phyloP scores from a whole-genome alignment of 2,797 vertebrate genomes.

The Glyptemys insculpta region DNA sequence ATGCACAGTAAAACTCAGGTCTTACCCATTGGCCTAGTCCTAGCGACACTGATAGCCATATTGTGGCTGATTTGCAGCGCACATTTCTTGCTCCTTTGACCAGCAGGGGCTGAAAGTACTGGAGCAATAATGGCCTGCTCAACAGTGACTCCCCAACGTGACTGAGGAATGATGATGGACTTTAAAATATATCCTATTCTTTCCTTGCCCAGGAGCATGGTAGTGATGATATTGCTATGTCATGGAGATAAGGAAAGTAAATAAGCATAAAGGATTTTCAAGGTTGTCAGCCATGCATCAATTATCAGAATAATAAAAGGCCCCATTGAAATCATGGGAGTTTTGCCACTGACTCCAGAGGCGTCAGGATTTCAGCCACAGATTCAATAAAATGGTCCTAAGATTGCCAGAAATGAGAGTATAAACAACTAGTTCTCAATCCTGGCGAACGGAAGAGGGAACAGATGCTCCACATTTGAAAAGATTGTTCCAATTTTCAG shows the following conservation, averaged over 20 bases:
- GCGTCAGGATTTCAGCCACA: neutral
- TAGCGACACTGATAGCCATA: neutral
- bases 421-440: neutral
- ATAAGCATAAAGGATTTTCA: accelerated
- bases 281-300: neutral
- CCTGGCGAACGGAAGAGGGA: neutral
- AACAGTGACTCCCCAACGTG: neutral
- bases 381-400: neutral
- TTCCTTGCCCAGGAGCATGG: neutral
- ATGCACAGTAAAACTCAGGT: neutral
- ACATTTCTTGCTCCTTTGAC: neutral
- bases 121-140: accelerated
- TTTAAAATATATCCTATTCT: neutral
- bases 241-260: neutral
- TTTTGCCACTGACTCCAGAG: neutral
- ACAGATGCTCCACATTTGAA: neutral
- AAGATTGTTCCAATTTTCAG: neutral
- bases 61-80: neutral
- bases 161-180: neutral
- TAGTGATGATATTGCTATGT: neutral
- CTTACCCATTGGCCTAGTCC: neutral
- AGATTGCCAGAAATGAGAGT: neutral
- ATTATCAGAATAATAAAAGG: neutral
- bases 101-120: neutral
- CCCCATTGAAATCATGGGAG: neutral